Evolutionary conservation across 2,113 vertebrate species (phyloP).

Genomic region (Phrynosoma platyrhinos): DNA sequence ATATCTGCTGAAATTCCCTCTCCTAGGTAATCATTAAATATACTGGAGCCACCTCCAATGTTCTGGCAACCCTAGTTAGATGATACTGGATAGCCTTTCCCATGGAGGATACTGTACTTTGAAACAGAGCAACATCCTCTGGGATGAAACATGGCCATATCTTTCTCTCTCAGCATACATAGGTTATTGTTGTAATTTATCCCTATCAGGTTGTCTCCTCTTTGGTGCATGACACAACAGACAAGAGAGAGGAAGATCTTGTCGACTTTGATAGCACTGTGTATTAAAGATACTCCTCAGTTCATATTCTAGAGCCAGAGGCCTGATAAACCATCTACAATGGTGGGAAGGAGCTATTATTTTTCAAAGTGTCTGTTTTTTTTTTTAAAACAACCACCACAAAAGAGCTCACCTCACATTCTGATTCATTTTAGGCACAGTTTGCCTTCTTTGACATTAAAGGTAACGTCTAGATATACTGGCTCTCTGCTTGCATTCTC

Average conservation of each 20-base stretch:
- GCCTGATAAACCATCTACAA: background rate
- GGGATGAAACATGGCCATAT: background rate
- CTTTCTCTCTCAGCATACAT: background rate
- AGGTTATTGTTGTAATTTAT: background rate
- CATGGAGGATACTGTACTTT: background rate
- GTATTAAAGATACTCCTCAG: background rate
- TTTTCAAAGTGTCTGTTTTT: background rate
- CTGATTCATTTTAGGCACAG: conserved; percentile 4
- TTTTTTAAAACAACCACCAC: no score
- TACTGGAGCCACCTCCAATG: no score
- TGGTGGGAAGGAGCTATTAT: background rate
- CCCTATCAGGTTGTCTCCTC: background rate
- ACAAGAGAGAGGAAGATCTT: background rate
- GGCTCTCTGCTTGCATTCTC: background rate
- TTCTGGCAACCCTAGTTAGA: no score
- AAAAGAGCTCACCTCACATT: background rate
- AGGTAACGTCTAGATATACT: background rate
- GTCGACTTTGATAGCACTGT: background rate
- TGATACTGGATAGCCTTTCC: background rate
- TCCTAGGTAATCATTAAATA: no score
- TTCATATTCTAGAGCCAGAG: background rate
- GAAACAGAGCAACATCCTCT: no score
- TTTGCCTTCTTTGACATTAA: background rate
- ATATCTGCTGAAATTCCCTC: no score
- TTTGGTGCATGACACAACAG: background rate